Evolutionary conservation across 1,140 invertebrate species (phyloP), one percentile per base, ranked within the genome.

Genomic region (Schmidtea mediterranea): DNA sequence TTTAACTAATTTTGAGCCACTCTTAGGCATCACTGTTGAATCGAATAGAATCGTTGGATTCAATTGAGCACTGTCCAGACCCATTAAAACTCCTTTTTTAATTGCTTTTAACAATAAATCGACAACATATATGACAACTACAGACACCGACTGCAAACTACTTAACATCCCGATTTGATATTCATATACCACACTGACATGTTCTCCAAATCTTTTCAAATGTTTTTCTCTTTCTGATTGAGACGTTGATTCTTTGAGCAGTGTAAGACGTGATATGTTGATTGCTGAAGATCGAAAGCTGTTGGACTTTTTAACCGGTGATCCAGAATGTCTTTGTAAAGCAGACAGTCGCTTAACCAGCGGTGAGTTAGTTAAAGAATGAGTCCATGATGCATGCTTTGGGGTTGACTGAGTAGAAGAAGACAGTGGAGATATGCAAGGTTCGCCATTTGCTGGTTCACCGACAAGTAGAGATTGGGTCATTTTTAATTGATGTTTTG

Each of bases 161-260:
- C 19, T 15, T 19, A 45, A 21, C 43, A 45, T 45, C 9, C 43
- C 43, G 22, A 45, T 45, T 45, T 45, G 43, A 21, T 45, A 45
- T 45, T 45, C 43, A 21, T 45, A 45, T 6, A 45, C 21, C 3
- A 45, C 19, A 45, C 43, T 45, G 9, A 45, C 12, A 45, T 21
- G n/a, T 21, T 45, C 43, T 22, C 15, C 43, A 21, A 45, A 45
- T 45, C 23, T 16, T 19, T 15, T 45, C 43, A 45, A 45, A 13
- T 15, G 15, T 21, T 21, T 45, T 12, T 24, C 21, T 21, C 43
- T 16, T 24, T 19, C 10, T 21, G 15, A 12, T 21, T 45, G 15
- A 2, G 43, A 19, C 22, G 43, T 45, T 15, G 43, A 45, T 24
- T 45, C 43, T 19, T 45, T 22, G 15, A 45, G 19, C 12, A 19